Percentiles rank a stretch among this genome's conserved stretches.
Conservation (phyloP, 2,113 vertebrate genomes). For the Sceloporus tristichus region DNA sequence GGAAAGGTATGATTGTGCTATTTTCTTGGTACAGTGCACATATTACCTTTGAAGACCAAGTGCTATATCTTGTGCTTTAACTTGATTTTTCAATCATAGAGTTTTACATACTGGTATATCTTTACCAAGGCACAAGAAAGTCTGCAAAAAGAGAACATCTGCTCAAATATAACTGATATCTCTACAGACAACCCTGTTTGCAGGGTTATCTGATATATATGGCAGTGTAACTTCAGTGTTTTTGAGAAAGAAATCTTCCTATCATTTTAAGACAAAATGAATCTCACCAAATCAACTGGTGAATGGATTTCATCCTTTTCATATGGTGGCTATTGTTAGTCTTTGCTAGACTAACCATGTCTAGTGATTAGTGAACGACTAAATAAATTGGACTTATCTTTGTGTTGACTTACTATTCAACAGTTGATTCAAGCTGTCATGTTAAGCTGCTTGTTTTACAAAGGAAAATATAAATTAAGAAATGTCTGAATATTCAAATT, state of each 20-base stretch:
- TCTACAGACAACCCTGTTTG: neutral
- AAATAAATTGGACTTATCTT: no score
- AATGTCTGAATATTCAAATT: neutral
- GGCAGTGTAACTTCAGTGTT: neutral
- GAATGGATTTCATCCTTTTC: neutral
- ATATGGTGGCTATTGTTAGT: neutral
- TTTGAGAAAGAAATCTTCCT: slow-evolving; percentile 3
- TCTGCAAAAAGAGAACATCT: slow-evolving; percentile 28
- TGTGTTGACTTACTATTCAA: no score
- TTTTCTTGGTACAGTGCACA: neutral
- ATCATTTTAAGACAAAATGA: neutral
- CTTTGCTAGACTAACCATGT: no score
- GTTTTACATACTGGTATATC: slow-evolving; percentile 12
- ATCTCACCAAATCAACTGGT: neutral
- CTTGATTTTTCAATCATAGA: neutral
- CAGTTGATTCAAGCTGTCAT: no score
- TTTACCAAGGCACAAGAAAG: slow-evolving; percentile 10
- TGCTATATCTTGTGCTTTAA: neutral
- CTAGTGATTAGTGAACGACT: no score
- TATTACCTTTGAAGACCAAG: neutral
- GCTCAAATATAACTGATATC: neutral
- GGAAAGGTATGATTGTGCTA: neutral
- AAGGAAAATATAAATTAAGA: neutral
- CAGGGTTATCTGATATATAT: neutral
- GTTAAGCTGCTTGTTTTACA: neutral